Conservation (phyloP, 1,140 invertebrate species). For the Tribolium madens region DNA sequence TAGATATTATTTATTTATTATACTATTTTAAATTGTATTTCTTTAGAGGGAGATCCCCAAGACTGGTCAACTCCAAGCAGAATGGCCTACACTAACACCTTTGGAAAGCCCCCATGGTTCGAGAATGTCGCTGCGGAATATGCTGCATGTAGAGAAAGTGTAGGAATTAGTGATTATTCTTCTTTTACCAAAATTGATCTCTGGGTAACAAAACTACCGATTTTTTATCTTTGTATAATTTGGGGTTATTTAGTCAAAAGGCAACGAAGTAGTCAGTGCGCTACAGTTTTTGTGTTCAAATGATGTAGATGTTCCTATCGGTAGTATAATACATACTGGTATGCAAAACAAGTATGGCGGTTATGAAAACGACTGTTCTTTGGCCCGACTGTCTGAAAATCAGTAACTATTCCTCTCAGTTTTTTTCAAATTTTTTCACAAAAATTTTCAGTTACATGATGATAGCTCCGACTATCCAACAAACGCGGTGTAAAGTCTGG, state of each 20-base stretch:
- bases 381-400: slow-evolving; percentile 88
- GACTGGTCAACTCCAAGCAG: slow-evolving; percentile 69
- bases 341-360: slow-evolving; percentile 97
- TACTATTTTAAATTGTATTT: too few species aligned
- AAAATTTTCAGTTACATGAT: slow-evolving; percentile 90
- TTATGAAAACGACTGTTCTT: slow-evolving; percentile 98
- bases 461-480: slow-evolving; percentile 98
- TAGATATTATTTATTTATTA: too few species aligned
- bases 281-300: slow-evolving; percentile 97
- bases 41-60: slow-evolving; percentile 57
- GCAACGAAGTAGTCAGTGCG: slow-evolving; percentile 88
- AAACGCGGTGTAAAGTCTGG: slow-evolving; percentile 94
- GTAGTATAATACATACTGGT: slow-evolving; percentile 96
- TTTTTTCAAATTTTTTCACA: slow-evolving; percentile 9
- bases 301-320: slow-evolving; percentile 94
- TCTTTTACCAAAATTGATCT: slow-evolving; percentile 98
- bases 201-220: slow-evolving; percentile 72
- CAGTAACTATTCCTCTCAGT: slow-evolving; percentile 75
- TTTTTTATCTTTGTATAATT: neutral
- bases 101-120: slow-evolving; percentile 95
- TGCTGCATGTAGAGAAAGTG: slow-evolving; percentile 91
- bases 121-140: slow-evolving; percentile 91
- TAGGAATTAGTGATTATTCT: slow-evolving; percentile 96
- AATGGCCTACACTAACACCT: slow-evolving; percentile 82
- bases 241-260: slow-evolving; percentile 74